phyloP scores from a whole-genome alignment of 30 jellyfish, hydroid and myxozoan species.

The Catostylus mosaicus region DNA sequence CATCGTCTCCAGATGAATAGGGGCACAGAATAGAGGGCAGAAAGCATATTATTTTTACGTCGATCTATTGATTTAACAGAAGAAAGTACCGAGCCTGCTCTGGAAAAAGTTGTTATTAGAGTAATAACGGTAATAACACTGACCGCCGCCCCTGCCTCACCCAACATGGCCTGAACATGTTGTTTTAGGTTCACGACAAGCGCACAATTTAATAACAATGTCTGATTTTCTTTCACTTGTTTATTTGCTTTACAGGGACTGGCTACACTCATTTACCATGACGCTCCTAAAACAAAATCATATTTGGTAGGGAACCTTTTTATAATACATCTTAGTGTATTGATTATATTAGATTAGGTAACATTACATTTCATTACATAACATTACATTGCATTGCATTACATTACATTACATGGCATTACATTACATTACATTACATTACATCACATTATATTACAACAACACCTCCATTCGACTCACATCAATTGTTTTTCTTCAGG shows the following conservation, averaged over 20 bases:
- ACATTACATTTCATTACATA: not conserved
- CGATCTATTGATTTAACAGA: too few species aligned
- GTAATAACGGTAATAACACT: not conserved
- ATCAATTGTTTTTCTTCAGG: slow-evolving; percentile 25
- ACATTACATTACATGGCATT: too few species aligned
- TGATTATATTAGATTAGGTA: not conserved
- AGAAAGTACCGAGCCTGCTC: too few species aligned
- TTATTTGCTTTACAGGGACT: slow-evolving; percentile 55
- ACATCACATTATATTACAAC: not conserved
- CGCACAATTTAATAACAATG: not conserved
- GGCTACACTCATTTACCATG: slow-evolving; percentile 51
- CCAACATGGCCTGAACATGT: not conserved
- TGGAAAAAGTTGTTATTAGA: not conserved
- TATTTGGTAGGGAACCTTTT: slow-evolving; percentile 56
- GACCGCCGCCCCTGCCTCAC: not conserved
- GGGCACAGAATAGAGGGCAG: too few species aligned
- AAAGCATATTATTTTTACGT: too few species aligned
- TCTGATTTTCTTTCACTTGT: not conserved
- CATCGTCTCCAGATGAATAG: too few species aligned
- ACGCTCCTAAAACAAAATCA: slow-evolving; percentile 64
- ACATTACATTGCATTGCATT: not conserved
- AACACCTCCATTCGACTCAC: not conserved
- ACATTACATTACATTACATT: too few species aligned
- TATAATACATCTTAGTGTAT: too few species aligned
- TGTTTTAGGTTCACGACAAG: not conserved